phyloP scores from a whole-genome alignment of 2,888 invertebrate species.

The Cryptophagus acutangulus region DNA sequence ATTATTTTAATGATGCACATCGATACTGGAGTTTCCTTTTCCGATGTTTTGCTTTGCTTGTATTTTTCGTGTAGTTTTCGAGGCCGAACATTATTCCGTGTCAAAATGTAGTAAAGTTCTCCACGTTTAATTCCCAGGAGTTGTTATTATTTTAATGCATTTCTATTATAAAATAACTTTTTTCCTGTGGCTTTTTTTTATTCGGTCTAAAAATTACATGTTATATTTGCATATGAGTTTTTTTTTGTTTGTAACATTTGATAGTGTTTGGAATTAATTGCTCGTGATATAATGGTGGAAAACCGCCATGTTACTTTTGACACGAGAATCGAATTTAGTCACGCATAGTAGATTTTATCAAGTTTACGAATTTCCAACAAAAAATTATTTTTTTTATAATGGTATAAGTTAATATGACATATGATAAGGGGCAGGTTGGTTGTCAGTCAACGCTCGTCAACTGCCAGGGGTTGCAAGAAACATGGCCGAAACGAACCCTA shows the following conservation, averaged over 20 bases:
- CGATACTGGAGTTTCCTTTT: constrained; percentile 33
- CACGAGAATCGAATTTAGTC: constrained; percentile 43
- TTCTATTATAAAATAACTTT: constrained; percentile 6
- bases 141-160: constrained; percentile 33
- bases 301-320: constrained; percentile 42
- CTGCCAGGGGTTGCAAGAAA: constrained; percentile 40
- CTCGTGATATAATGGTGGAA: constrained; percentile 24
- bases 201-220: neutral
- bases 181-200: constrained; percentile 14
- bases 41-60: constrained; percentile 25
- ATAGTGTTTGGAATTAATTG: constrained; percentile 17
- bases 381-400: neutral
- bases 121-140: constrained; percentile 22
- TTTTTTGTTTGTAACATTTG: constrained; percentile 13
- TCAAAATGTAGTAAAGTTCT: constrained; percentile 24
- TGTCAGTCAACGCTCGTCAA: constrained; percentile 43
- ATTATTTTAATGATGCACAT: constrained; percentile 38
- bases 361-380: neutral
- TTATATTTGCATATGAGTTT: constrained; percentile 26
- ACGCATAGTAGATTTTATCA: constrained; percentile 43
- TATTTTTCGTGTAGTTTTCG: constrained; percentile 22
- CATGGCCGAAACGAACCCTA: constrained; percentile 43
- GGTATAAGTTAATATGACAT: constrained; percentile 31
- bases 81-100: constrained; percentile 25
- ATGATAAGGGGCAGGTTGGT: constrained; percentile 39